phyloP scores from a whole-genome alignment of 1,140 invertebrate genomes.

The Probaryconus sp. region DNA sequence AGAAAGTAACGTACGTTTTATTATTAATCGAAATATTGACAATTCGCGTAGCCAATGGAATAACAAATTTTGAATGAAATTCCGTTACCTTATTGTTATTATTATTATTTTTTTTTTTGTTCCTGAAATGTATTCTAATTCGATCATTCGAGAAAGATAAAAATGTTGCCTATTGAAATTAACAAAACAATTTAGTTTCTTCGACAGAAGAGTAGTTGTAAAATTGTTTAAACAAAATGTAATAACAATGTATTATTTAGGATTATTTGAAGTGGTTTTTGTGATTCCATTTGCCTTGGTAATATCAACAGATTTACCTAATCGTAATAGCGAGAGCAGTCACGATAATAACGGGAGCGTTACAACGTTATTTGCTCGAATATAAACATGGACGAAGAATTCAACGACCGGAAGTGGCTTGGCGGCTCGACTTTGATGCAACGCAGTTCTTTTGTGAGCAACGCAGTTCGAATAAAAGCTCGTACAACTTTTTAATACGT shows the following conservation, averaged over 20 bases:
- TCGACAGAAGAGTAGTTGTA: no score
- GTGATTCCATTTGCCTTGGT: constrained; percentile 35
- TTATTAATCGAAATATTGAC: constrained; percentile 27
- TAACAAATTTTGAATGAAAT: no score
- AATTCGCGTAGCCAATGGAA: no score
- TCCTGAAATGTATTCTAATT: no score
- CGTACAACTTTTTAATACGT: constrained; percentile 50
- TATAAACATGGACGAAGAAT: constrained; percentile 59
- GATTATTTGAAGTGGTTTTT: constrained; percentile 46
- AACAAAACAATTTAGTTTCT: no score
- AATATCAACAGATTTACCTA: constrained; percentile 65
- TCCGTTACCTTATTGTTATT: no score
- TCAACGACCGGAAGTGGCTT: constrained; percentile 67
- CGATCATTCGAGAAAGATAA: no score
- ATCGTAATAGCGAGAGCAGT: constrained; percentile 65
- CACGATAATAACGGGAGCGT: constrained; percentile 58
- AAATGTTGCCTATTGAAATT: no score
- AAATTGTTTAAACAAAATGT: constrained; percentile 23
- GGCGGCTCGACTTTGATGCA: constrained; percentile 57
- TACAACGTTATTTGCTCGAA: constrained; percentile 48
- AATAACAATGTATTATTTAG: constrained; percentile 13
- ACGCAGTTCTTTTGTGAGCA: constrained; percentile 36
- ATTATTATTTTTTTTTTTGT: no score
- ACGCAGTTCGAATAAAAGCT: constrained; percentile 39
- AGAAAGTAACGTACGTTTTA: constrained; percentile 39